Conservation (phyloP, 1,140 invertebrate species). For the Antheraea pernyi region DNA sequence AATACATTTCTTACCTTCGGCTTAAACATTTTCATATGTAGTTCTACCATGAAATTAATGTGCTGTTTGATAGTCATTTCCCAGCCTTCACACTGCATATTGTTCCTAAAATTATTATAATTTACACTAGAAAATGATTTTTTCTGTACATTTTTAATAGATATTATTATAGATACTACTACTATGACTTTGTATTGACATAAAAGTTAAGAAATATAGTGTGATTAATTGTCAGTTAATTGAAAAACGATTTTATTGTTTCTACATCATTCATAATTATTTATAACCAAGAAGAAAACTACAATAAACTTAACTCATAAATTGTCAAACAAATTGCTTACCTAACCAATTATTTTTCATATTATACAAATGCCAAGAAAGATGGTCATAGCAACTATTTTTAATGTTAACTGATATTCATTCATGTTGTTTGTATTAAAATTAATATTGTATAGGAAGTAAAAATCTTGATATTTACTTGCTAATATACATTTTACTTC, state of each 20-base stretch:
- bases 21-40: neutral
- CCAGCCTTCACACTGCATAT: conserved; percentile 14
- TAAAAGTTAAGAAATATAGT: conserved; percentile 15
- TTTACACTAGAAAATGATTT: neutral
- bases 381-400: neutral
- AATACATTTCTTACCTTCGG: conserved; percentile 18
- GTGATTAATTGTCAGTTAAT: conserved; percentile 2
- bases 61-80: neutral
- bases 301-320: no score
- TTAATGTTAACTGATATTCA: neutral
- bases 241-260: neutral
- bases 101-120: conserved; percentile 14
- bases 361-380: neutral
- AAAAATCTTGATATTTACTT: no score
- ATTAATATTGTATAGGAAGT: no score
- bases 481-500: no score
- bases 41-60: neutral
- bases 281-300: neutral
- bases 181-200: conserved; percentile 13
- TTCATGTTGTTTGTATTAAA: no score
- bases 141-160: neutral
- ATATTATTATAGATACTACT: conserved; percentile 13
- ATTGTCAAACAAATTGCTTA: neutral
- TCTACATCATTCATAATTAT: neutral
- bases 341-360: neutral